These are phyloP conservation scores for Ecliptopera silaceata DNA, from an alignment of 2,888 invertebrate species.

Conservation along the genomic window DNA sequence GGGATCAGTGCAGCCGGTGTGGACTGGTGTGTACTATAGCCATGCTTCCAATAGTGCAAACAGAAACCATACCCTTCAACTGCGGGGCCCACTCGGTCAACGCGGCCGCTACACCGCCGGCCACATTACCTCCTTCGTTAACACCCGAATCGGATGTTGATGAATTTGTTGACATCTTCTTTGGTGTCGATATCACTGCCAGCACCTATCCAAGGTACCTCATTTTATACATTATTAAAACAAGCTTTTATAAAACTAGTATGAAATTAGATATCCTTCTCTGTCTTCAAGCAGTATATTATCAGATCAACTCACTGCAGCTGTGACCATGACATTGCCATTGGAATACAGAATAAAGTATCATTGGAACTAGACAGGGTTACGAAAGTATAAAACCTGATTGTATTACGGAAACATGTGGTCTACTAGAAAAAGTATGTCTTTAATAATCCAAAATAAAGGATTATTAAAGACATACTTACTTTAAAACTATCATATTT, in stretches of 20 bases:
- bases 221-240: neutral
- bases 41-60: slow-evolving; percentile 79
- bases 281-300: neutral
- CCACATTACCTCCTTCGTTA: slow-evolving; percentile 73
- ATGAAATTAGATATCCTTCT: neutral
- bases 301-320: neutral
- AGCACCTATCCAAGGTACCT: slow-evolving; percentile 65
- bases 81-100: slow-evolving; percentile 67
- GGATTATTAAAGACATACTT: too few relatives aligned
- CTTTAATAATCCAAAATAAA: too few relatives aligned
- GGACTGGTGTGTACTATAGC: slow-evolving; percentile 63
- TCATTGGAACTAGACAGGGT: neutral
- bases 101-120: slow-evolving; percentile 68
- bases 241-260: neutral
- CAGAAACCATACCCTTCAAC: slow-evolving; percentile 72
- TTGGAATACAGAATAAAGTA: too few relatives aligned
- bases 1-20: slow-evolving; percentile 59
- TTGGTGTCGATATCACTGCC: slow-evolving; percentile 77
- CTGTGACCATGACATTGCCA: neutral
- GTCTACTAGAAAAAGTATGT: too few relatives aligned
- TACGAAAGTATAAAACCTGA: neutral
- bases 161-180: slow-evolving; percentile 76
- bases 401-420: neutral
- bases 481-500: too few relatives aligned
- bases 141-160: slow-evolving; percentile 76